phyloP scores from a whole-genome alignment of 2,888 invertebrate genomes.

The Drosophila multiciliata region DNA sequence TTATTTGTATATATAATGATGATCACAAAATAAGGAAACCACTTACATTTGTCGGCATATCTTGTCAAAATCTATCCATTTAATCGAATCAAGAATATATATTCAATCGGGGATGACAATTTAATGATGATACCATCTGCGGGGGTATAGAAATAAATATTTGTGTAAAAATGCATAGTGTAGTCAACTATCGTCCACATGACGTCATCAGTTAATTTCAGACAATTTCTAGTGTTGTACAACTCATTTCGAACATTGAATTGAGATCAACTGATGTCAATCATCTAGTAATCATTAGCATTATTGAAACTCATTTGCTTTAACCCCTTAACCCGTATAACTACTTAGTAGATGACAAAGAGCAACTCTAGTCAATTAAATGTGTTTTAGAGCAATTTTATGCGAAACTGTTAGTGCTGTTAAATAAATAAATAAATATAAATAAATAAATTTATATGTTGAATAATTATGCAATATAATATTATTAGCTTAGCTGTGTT shows the following conservation, averaged over 20 bases:
- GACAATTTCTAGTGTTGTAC: constrained; percentile 26
- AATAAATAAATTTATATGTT: constrained; percentile 17
- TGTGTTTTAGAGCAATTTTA: constrained; percentile 80
- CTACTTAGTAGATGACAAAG: constrained; percentile 60
- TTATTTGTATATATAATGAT: background rate
- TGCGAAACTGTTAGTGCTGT: constrained; percentile 73
- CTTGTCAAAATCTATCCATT: background rate
- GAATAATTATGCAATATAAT: constrained; percentile 22
- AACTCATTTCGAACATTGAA: constrained; percentile 34
- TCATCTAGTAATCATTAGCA: constrained; percentile 40
- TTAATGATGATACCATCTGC: background rate
- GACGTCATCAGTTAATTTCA: constrained; percentile 37
- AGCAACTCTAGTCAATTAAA: constrained; percentile 74
- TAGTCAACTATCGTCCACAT: constrained; percentile 58
- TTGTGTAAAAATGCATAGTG: constrained; percentile 36
- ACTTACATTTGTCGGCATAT: background rate
- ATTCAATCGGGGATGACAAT: background rate
- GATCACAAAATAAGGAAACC: background rate
- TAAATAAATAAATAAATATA: constrained; percentile 51
- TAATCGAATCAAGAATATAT: background rate
- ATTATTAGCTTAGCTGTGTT: constrained; percentile 50
- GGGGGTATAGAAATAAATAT: background rate
- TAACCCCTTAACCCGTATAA: constrained; percentile 28
- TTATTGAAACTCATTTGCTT: constrained; percentile 50
- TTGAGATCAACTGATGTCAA: constrained; percentile 52